Base-by-base conservation (phyloP, 2,113 vertebrate species). In the Tamias sibiricus region DNA sequence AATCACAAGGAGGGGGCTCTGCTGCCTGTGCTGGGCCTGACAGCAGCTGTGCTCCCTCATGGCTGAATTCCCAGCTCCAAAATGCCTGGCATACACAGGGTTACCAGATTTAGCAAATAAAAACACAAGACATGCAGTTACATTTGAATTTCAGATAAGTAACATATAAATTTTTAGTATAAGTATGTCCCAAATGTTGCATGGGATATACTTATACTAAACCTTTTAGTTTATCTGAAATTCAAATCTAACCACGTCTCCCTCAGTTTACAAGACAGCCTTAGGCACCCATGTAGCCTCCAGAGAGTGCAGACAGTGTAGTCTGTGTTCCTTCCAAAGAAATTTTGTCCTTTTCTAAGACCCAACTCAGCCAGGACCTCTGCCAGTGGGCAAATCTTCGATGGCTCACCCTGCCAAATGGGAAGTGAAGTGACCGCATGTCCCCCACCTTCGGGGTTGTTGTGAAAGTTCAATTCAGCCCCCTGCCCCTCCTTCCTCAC, bases 251-350 rank as follows among this genome's bases (percentile, higher is more conserved):
- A 28, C n/a, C 12, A 6, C 17, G 42, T 6, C 12, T 44, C 49
- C 59, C 13, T 2, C 16, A 7, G n/a, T 69, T 52, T 47, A 62
- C 49, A 57, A 28, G 40, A 49, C 57, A 47, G 84, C 69, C 30
- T 68, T 24, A 14, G 10, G 26, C 28, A 30, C 42, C 28, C 2
- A 2, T 0, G 11, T 30, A 35, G 52, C n/a, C 26, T 6, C 12
- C 72, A 5, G 0, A 0, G 26, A 28, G 4, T 4, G 57, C 66
- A 9, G 35, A 22, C 11, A 1, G 32, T 80, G 17, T 19, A 52
- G 20, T 7, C 44, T 2, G 0, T 0, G 35, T 7, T 62, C 42
- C 44, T 94, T n/a, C 40, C 54, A 74, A 35, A 77, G 69, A 17
- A 30, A 22, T 9, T n/a, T 6, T 44, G 30, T 64, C 42, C 68